Evolutionary conservation across 1,140 invertebrate species (phyloP).

Genomic region (Ditylenchus dipsaci): DNA sequence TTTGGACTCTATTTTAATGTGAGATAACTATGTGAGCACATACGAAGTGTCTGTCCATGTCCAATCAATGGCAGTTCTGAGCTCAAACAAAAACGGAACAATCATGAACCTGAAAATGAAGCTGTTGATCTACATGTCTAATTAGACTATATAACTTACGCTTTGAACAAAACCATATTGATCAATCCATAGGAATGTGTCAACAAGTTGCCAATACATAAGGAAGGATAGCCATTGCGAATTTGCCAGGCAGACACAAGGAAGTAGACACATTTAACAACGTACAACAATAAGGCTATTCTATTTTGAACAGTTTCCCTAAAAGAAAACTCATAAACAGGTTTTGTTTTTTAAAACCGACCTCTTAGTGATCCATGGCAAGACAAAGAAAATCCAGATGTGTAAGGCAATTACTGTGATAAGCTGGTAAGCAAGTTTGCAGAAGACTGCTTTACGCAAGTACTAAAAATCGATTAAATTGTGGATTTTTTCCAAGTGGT

Average conservation of each 20-base stretch:
- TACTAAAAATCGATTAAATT: conserved; percentile 62
- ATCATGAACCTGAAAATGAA: conserved; percentile 69
- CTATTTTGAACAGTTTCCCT: background rate
- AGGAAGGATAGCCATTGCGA: conserved; percentile 49
- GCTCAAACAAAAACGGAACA: conserved; percentile 90
- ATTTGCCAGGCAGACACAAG: conserved; percentile 54
- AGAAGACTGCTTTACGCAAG: conserved; percentile 80
- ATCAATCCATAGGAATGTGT: conserved; percentile 48
- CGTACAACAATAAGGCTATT: conserved; percentile 22
- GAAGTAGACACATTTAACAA: conserved; percentile 50
- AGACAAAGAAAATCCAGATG: conserved; percentile 92
- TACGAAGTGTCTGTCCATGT: conserved; percentile 87
- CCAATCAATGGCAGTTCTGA: conserved; percentile 95
- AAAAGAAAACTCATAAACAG: background rate
- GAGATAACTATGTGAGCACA: too few relatives aligned
- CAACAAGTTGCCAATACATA: conserved; percentile 50
- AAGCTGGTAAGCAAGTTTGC: conserved; percentile 64
- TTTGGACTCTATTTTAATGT: too few relatives aligned
- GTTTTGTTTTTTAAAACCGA: background rate
- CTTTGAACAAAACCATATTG: conserved; percentile 47
- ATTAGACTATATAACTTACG: conserved; percentile 9
- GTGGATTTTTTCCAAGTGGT: too few relatives aligned
- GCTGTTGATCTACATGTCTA: conserved; percentile 63
- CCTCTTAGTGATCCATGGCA: conserved; percentile 84
- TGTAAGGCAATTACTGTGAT: conserved; percentile 81